Conservation (phyloP, 2,113 vertebrate species). For the Natator depressus region DNA sequence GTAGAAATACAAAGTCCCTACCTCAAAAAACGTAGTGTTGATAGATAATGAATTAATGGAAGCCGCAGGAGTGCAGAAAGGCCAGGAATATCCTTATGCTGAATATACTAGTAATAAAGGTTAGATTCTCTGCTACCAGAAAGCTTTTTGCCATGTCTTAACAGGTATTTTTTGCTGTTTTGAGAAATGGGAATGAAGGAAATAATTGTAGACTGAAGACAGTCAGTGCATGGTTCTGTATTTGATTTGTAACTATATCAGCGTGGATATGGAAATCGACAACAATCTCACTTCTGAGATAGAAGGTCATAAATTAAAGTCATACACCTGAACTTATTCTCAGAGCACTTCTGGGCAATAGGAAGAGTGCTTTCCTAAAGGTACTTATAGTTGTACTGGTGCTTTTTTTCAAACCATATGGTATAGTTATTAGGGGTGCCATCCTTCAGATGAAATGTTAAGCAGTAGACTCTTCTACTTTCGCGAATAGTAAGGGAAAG, state of each 20-base stretch:
- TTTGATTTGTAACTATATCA: not conserved
- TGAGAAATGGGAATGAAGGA: constrained; percentile 14
- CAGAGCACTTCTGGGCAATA: not conserved
- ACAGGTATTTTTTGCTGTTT: not conserved
- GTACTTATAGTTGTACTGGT: not conserved
- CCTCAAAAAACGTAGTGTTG: not conserved
- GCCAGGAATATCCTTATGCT: not conserved
- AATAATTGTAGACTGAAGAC: not conserved
- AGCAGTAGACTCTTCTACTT: not conserved
- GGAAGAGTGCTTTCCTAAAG: not conserved
- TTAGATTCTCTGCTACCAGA: not conserved
- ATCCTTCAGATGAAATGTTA: not conserved
- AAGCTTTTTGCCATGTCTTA: not conserved
- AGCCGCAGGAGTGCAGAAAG: not conserved
- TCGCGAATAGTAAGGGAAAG: not conserved
- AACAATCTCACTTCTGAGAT: not conserved
- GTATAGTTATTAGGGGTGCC: not conserved
- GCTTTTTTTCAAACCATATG: not conserved
- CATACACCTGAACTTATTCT: not conserved
- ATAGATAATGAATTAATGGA: not conserved
- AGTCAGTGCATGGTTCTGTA: not conserved
- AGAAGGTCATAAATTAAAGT: not conserved
- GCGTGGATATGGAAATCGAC: not conserved
- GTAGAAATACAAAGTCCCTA: not conserved
- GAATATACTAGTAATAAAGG: not conserved